phyloP scores from a whole-genome alignment of 2,113 vertebrate species.

The Pogonocichla stellata region DNA sequence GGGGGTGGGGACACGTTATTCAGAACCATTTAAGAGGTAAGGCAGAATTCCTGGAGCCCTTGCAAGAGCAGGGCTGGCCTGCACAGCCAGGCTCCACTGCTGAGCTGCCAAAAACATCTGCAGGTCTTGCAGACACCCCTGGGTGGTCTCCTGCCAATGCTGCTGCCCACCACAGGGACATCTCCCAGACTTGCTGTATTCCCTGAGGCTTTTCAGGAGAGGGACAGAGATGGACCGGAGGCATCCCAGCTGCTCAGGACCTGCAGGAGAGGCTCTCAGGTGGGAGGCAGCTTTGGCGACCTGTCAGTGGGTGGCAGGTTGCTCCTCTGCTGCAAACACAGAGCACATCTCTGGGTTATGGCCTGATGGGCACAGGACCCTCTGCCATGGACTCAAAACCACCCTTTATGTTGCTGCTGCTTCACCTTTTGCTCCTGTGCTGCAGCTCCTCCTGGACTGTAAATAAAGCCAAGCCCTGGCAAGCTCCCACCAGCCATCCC shows the following conservation, averaged over 20 bases:
- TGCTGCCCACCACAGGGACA: background rate
- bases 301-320: rapidly evolving
- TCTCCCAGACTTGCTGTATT: background rate
- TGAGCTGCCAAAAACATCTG: background rate
- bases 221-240: background rate
- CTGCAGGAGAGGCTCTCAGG: background rate
- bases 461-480: background rate
- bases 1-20: rapidly evolving
- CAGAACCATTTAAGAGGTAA: background rate
- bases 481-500: background rate
- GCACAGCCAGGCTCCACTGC: background rate
- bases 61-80: background rate
- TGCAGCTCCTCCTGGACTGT: background rate
- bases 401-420: background rate
- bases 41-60: background rate
- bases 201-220: background rate
- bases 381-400: background rate
- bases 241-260: rapidly evolving
- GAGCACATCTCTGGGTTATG: background rate
- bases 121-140: background rate
- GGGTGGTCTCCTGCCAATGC: rapidly evolving
- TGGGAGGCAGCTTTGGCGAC: background rate
- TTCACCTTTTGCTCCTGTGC: background rate
- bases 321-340: background rate
- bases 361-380: background rate